These are phyloP conservation scores for Carcinoscorpius rotundicauda DNA, from an alignment of 1,140 invertebrate species.

Conservation along the genomic window DNA sequence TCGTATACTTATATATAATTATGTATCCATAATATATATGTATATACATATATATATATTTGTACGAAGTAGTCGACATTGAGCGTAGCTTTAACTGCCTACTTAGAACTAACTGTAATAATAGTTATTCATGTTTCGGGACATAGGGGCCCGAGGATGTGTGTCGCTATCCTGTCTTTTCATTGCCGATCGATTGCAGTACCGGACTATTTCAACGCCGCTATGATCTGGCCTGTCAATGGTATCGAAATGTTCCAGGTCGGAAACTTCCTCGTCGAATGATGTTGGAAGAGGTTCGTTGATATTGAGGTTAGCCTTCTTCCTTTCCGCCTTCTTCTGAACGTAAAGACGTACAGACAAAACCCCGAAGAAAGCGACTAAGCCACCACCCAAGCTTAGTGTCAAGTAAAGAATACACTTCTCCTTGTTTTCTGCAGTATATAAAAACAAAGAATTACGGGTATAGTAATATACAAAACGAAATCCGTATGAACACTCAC, in stretches of 20 bases:
- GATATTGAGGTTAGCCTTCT: conserved; percentile 34
- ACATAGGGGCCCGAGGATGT: conserved; percentile 37
- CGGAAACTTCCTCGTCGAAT: conserved; percentile 15
- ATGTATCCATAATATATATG: too few relatives aligned
- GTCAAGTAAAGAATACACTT: conserved; percentile 62
- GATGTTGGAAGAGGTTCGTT: conserved; percentile 7
- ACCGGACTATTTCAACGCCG: conserved; percentile 24
- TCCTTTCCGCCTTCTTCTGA: conserved; percentile 42
- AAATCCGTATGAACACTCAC: too few relatives aligned
- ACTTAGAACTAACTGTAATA: conserved; percentile 32
- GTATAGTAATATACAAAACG: conserved; percentile 1
- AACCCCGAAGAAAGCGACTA: conserved; percentile 50
- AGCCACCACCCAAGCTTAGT: conserved; percentile 49
- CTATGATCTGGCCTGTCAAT: conserved; percentile 8
- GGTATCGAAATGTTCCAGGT: conserved; percentile 13
- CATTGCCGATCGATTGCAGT: conserved; percentile 21
- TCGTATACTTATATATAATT: too few relatives aligned
- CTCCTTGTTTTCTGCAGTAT: conserved; percentile 55
- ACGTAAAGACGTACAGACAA: conserved; percentile 48
- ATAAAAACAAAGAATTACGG: conserved; percentile 21
- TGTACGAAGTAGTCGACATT: too few relatives aligned
- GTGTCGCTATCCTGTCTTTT: conserved; percentile 29
- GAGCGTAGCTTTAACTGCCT: too few relatives aligned
- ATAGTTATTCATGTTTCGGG: conserved; percentile 37
- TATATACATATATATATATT: too few relatives aligned